Evolutionary conservation across 2,797 vertebrate species (phyloP).

Genomic region (Alauda arvensis): DNA sequence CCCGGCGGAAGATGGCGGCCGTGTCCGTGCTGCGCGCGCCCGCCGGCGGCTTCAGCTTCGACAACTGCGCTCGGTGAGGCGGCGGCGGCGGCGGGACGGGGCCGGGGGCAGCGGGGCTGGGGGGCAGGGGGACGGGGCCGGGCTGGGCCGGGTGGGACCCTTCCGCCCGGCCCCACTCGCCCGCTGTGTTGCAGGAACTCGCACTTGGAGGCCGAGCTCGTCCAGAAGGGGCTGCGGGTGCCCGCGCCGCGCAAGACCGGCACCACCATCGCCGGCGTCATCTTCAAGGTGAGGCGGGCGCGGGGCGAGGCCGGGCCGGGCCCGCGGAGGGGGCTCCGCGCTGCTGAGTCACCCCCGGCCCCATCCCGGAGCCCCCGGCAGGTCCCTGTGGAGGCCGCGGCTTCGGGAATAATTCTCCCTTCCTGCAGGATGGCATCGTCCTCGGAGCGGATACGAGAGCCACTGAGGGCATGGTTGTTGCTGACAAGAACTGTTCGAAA

Average conservation of each 20-base stretch:
- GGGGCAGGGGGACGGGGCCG: no score
- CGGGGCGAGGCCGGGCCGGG: neutral
- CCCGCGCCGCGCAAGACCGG: slow-evolving; percentile 92
- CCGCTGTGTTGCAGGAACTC: slow-evolving; percentile 77
- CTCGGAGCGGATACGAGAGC: slow-evolving; percentile 92
- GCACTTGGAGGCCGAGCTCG: slow-evolving; percentile 77
- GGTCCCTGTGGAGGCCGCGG: fast-evolving
- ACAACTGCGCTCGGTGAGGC: slow-evolving; percentile 85
- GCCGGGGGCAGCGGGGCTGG: neutral
- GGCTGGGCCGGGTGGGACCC: no score
- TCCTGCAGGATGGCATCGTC: slow-evolving; percentile 36
- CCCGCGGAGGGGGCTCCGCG: neutral
- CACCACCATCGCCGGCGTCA: slow-evolving; percentile 92
- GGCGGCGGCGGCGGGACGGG: neutral
- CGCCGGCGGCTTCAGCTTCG: slow-evolving; percentile 86
- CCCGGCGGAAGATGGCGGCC: slow-evolving; percentile 81
- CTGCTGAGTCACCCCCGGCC: slow-evolving; percentile 11
- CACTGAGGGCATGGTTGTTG: slow-evolving; percentile 94
- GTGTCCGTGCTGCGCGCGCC: slow-evolving; percentile 67
- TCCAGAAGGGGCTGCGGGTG: slow-evolving; percentile 76
- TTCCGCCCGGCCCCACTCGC: neutral
- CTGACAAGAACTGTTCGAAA: slow-evolving; percentile 98
- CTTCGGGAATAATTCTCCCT: fast-evolving
- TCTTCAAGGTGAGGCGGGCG: slow-evolving; percentile 83
- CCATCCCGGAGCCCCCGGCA: neutral